Evolutionary conservation across 2,888 invertebrate species (phyloP), one percentile per base, ranked within the genome.

Genomic region (Caradrina kadenii): DNA sequence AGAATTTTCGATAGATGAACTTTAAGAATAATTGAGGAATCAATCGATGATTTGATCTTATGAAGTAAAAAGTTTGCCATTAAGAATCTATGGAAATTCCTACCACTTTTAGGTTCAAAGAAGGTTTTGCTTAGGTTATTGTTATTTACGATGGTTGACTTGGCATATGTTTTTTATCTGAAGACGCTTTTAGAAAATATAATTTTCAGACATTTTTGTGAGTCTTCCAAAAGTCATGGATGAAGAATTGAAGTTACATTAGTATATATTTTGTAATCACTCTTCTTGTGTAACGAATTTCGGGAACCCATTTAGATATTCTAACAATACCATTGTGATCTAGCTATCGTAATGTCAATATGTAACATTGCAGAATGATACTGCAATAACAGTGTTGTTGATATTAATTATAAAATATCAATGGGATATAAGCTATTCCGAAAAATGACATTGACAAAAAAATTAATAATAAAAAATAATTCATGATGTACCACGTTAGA

Each of bases 301-400:
- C 10, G 17, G 52, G 68, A 59, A 58, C 45, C 52, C 1, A 69
- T 64, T 78, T 65, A 61, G 10, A 50, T 63, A 50, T 62, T 68
- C 42, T 52, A 55, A 69, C 69, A 77, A 76, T 63, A 65, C 49
- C 21, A 65, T 62, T 75, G 69, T 75, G 48, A 68, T 75, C 53
- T 61, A 48, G 59, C 19, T 52, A 80, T 60, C 19, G 59, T 45
- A 53, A 63, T 64, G 42, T 31, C 35, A 53, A 74, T 56, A 52
- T 65, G 48, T 58, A 65, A 70, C 49, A 65, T 54, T 75, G 22
- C 52, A 21, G 21, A 64, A 54, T 11, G 2, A 11, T 13, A 39
- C 59, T 77, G 48, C 39, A n/a, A n/a, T 71, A 60, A 31, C 39
- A 21, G 19, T 35, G 13, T 39, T 10, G 6, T 11, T 26, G 21